Conservation (phyloP, 2,797 vertebrate species). For the Craterocephalus amniculus region DNA sequence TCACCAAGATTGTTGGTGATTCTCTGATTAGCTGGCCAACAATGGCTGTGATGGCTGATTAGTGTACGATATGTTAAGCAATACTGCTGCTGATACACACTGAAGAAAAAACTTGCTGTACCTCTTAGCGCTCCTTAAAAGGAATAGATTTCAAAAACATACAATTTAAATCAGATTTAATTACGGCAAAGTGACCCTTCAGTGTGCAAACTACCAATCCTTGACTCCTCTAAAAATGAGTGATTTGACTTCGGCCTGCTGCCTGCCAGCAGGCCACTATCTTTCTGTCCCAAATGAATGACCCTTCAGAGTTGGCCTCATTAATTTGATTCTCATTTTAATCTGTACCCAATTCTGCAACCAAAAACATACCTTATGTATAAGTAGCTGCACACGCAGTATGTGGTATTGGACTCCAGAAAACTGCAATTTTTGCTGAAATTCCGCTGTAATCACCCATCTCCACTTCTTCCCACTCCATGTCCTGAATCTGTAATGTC, state of each 20-base stretch:
- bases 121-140: background rate
- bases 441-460: conserved; percentile 19
- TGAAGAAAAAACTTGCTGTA: background rate
- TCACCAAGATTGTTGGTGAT: background rate
- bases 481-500: conserved; percentile 22
- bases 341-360: conserved; percentile 7
- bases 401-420: conserved; percentile 9
- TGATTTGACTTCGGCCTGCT: background rate
- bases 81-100: background rate
- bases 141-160: conserved; percentile 2
- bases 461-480: background rate
- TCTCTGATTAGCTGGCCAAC: background rate
- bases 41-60: background rate
- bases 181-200: conserved; percentile 4
- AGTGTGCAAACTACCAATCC: conserved; percentile 4
- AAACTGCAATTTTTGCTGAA: conserved; percentile 6
- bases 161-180: background rate
- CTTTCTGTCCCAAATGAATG: background rate
- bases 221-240: background rate
- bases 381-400: background rate
- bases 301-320: conserved; percentile 5
- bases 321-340: conserved; percentile 8
- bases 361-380: conserved; percentile 1
- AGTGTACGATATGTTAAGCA: background rate
- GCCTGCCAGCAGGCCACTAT: conserved; percentile 1